Conservation (phyloP, 2,797 vertebrate genomes). For the Benthosema pterotum region DNA sequence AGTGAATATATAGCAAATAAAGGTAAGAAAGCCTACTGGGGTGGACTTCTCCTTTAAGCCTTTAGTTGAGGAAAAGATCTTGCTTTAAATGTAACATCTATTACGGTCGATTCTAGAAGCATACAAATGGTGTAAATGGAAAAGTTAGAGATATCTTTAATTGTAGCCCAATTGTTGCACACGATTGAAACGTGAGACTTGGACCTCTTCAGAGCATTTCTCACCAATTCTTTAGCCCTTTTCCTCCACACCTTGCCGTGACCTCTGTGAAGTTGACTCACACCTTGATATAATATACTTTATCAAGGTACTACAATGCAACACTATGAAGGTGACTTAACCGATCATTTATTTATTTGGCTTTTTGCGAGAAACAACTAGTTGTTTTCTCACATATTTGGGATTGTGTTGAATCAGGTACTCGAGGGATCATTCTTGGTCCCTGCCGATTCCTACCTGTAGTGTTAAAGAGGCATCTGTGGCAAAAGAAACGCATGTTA, state of each 20-base stretch:
- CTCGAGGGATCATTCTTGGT: background rate
- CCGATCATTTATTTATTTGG: background rate
- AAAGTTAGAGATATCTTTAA: background rate
- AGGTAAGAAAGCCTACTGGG: too few species aligned
- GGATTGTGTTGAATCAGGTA: background rate
- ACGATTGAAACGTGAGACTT: constrained; percentile 6
- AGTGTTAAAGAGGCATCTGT: too few species aligned
- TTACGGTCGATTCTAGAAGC: constrained; percentile 9
- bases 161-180: constrained; percentile 6
- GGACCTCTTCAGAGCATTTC: too few species aligned
- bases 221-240: too few species aligned
- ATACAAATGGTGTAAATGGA: constrained; percentile 14
- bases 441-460: constrained; percentile 1
- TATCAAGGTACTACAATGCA: background rate
- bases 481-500: too few species aligned
- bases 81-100: constrained; percentile 4
- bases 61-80: constrained; percentile 9
- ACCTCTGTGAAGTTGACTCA: constrained; percentile 15
- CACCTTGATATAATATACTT: background rate
- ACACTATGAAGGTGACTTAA: background rate
- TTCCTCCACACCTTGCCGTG: constrained; percentile 10
- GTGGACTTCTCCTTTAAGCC: too few species aligned
- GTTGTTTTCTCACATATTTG: background rate
- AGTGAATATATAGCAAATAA: too few species aligned
- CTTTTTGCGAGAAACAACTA: background rate